These are phyloP conservation scores for Halcyon malimbica DNA, from an alignment of 2,113 vertebrate genomes.

Conservation along the genomic window DNA sequence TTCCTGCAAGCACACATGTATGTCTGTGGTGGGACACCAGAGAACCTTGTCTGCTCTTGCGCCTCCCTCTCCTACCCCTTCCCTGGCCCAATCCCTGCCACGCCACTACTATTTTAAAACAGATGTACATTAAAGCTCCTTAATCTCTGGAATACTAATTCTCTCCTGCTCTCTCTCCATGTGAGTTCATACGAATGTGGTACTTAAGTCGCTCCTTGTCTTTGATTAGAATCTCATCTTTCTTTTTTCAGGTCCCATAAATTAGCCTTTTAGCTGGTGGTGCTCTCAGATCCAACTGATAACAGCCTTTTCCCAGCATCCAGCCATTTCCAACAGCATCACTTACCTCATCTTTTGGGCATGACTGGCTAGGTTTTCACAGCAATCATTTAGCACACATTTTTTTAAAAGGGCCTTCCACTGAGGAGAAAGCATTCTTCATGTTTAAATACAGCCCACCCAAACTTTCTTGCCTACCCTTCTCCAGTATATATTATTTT, in stretches of 20 bases:
- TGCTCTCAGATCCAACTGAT: constrained; percentile 20
- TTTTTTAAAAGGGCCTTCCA: not conserved
- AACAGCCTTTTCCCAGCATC: constrained; percentile 24
- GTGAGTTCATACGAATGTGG: not conserved
- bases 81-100: not conserved
- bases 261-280: constrained; percentile 43
- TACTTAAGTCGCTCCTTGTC: not conserved
- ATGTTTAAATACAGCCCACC: not conserved
- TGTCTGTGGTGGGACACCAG: not conserved
- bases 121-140: not conserved
- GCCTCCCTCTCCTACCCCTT: fast-evolving
- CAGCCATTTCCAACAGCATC: not conserved
- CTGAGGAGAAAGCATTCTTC: not conserved
- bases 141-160: constrained; percentile 9
- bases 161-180: not conserved
- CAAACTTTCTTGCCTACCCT: not conserved
- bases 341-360: not conserved
- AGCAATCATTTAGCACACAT: not conserved
- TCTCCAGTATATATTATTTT: not conserved
- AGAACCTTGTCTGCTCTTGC: not conserved
- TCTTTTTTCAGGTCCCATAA: constrained; percentile 18
- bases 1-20: not conserved
- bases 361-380: not conserved
- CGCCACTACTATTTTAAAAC: not conserved
- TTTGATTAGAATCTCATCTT: constrained; percentile 53